phyloP scores from a whole-genome alignment of 2,888 invertebrate species.

The Agriopis aurantiaria region DNA sequence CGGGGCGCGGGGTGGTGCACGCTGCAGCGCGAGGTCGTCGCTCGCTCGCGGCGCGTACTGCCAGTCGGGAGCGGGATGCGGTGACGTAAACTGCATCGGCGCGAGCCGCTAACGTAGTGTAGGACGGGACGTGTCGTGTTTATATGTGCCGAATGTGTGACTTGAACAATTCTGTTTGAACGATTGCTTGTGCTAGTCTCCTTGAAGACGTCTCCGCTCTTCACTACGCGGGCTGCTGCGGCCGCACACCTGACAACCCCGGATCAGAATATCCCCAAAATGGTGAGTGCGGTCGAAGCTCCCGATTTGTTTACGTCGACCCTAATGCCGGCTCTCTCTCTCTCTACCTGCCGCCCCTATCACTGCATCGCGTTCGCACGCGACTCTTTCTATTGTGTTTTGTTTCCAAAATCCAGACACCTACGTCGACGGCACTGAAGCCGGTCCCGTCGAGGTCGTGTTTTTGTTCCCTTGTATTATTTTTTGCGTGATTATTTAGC shows the following conservation, averaged over 20 bases:
- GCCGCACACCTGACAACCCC: conserved; percentile 61
- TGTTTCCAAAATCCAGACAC: conserved; percentile 85
- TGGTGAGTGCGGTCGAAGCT: conserved; percentile 86
- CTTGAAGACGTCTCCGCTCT: conserved; percentile 78
- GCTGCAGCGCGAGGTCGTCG: conserved; percentile 85
- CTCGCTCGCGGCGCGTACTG: conserved; percentile 74
- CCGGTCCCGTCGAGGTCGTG: conserved; percentile 75
- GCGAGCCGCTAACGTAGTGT: conserved; percentile 83
- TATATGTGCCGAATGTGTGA: conserved; percentile 70
- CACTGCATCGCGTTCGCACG: conserved; percentile 79
- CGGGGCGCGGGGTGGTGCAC: conserved; percentile 75
- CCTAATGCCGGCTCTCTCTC: conserved; percentile 79
- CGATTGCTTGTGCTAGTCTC: conserved; percentile 71
- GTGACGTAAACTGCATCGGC: conserved; percentile 86
- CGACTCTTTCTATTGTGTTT: conserved; percentile 85
- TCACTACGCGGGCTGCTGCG: conserved; percentile 78
- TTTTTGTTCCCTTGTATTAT: conserved; percentile 79
- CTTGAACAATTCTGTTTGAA: conserved; percentile 70
- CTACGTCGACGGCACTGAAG: conserved; percentile 75
- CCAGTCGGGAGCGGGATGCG: conserved; percentile 86
- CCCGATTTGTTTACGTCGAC: conserved; percentile 85
- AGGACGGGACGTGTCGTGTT: conserved; percentile 83
- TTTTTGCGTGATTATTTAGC: conserved; percentile 73
- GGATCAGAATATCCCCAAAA: conserved; percentile 79
- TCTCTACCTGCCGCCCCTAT: conserved; percentile 83